Evolutionary conservation across 2,113 vertebrate species (phyloP).

Genomic region (Crotalus horridus): DNA sequence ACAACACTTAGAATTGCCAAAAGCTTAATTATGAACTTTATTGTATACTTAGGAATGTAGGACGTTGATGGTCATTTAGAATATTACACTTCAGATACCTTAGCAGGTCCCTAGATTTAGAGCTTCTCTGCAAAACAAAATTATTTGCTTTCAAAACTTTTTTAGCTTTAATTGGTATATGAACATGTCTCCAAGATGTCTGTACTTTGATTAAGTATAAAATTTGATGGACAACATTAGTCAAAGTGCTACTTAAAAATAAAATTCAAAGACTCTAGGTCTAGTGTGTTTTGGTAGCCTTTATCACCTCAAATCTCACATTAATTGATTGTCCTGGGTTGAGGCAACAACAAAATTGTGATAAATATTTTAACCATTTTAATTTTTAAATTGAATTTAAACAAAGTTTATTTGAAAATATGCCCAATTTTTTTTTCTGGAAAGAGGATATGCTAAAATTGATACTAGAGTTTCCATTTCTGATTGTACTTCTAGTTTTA

Average conservation of each 20-base stretch:
- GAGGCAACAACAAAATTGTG: neutral
- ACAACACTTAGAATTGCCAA: neutral
- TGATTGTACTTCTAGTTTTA: neutral
- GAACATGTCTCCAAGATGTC: neutral
- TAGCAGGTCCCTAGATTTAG: neutral
- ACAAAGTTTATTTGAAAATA: neutral
- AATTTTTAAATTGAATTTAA: neutral
- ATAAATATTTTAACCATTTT: neutral
- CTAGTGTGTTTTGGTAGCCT: neutral
- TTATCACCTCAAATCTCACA: neutral
- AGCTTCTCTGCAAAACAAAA: neutral
- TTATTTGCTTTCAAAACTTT: neutral
- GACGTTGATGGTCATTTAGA: neutral
- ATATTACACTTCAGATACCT: neutral
- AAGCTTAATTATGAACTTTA: neutral
- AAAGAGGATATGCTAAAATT: neutral
- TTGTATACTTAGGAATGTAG: neutral
- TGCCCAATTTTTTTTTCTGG: neutral
- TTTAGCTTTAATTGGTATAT: neutral
- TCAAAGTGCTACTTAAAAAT: neutral
- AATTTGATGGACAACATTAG: neutral
- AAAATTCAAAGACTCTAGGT: neutral
- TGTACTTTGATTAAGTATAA: neutral
- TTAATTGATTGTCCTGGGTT: neutral
- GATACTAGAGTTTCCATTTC: neutral